Evolutionary conservation across 2,797 vertebrate genomes (phyloP).

Genomic region (Gymnoscopelus braueri): DNA sequence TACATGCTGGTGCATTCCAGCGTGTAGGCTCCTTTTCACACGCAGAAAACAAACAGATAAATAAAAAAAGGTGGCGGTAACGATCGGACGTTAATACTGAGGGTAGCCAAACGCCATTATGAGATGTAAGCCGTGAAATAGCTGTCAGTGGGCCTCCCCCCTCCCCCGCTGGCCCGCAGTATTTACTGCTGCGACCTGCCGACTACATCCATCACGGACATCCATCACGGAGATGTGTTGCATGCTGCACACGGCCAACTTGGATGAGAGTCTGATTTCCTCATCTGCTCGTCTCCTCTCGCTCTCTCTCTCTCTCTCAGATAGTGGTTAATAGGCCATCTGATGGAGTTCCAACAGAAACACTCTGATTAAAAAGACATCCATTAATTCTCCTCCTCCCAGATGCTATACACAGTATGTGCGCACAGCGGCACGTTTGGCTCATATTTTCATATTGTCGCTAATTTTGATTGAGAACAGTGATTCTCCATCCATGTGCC

Average conservation of each 20-base stretch:
- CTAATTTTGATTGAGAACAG: neutral
- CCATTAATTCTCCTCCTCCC: slow-evolving; percentile 40
- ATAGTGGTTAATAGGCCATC: slow-evolving; percentile 64
- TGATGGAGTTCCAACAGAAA: slow-evolving; percentile 73
- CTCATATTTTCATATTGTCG: neutral
- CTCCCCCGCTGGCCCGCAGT: slow-evolving; percentile 37
- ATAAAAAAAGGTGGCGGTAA: too few species aligned
- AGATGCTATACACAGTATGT: slow-evolving; percentile 54
- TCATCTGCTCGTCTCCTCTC: slow-evolving; percentile 46
- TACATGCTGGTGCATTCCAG: too few species aligned
- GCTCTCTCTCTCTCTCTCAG: slow-evolving; percentile 22
- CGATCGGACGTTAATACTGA: slow-evolving; percentile 12
- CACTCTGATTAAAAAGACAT: slow-evolving; percentile 73
- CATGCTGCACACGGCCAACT: slow-evolving; percentile 44
- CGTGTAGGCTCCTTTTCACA: too few species aligned
- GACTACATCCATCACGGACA: too few species aligned
- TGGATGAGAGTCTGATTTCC: slow-evolving; percentile 65
- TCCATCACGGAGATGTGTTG: slow-evolving; percentile 48
- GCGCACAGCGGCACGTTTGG: neutral
- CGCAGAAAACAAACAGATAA: too few species aligned
- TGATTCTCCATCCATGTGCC: too few species aligned
- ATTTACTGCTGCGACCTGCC: slow-evolving; percentile 66
- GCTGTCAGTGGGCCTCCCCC: slow-evolving; percentile 22
- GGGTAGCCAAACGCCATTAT: slow-evolving; percentile 19
- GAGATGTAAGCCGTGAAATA: slow-evolving; percentile 32